Conservation (phyloP, 2,113 vertebrate genomes). For the Lanius collurio region DNA sequence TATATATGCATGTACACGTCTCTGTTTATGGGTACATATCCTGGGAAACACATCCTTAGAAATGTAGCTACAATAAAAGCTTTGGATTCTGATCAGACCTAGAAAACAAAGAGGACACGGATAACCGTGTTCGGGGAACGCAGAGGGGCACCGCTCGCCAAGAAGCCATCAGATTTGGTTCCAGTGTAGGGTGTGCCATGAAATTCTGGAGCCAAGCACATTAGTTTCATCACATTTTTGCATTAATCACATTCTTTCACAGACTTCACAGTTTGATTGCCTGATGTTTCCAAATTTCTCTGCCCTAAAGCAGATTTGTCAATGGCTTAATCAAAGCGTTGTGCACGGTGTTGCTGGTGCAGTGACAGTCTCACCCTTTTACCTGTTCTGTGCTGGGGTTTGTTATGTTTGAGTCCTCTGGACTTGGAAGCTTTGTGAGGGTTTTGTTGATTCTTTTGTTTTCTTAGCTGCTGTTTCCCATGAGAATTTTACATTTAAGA, state of each 20-base stretch:
- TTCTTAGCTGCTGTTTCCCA: neutral
- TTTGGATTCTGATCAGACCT: neutral
- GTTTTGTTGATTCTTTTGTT: neutral
- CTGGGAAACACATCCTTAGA: neutral
- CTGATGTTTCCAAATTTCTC: constrained; percentile 66
- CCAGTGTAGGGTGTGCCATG: constrained; percentile 36
- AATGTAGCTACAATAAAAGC: neutral
- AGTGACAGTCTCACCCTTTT: neutral
- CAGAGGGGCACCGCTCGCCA: constrained; percentile 8
- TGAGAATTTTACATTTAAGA: neutral
- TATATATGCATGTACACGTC: neutral
- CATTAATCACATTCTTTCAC: constrained; percentile 70
- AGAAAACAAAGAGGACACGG: neutral
- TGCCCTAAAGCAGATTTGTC: constrained; percentile 62
- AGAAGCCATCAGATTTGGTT: constrained; percentile 49
- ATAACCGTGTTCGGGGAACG: neutral
- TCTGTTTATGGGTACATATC: neutral
- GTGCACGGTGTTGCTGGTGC: neutral
- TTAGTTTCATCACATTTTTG: constrained; percentile 61
- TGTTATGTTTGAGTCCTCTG: neutral
- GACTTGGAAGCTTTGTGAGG: neutral
- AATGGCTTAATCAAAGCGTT: constrained; percentile 44
- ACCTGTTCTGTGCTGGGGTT: neutral
- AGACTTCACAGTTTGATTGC: constrained; percentile 71
- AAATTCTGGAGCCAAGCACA: constrained; percentile 48